These are phyloP conservation scores for Mastomys coucha DNA, from an alignment of 2,113 vertebrate species.

Conservation along the genomic window DNA sequence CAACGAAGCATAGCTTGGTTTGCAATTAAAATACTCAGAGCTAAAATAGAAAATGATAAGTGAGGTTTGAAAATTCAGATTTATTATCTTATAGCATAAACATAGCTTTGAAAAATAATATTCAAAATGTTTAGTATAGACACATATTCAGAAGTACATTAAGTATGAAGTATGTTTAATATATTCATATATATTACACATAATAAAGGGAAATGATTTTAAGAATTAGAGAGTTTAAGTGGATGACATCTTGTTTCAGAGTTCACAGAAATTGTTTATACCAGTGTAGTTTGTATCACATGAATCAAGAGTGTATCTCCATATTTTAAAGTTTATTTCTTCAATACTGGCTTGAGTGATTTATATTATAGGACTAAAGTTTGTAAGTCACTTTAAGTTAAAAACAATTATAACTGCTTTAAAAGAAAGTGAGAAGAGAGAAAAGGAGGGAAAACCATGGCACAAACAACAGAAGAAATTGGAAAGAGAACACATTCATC, in stretches of 20 bases:
- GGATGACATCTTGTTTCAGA: neutral
- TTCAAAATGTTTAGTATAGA: neutral
- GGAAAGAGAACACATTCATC: neutral
- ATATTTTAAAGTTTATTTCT: neutral
- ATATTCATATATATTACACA: no score
- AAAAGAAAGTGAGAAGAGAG: neutral
- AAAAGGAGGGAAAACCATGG: no score
- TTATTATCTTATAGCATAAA: neutral
- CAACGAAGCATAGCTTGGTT: neutral
- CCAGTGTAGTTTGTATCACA: neutral
- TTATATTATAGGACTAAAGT: neutral
- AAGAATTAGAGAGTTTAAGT: neutral
- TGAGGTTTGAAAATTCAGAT: neutral
- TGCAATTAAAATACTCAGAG: neutral
- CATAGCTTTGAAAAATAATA: neutral
- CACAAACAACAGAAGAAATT: neutral
- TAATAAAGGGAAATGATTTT: neutral
- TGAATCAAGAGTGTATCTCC: neutral
- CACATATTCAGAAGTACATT: neutral
- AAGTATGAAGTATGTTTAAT: neutral
- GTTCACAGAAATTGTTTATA: neutral
- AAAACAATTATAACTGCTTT: neutral
- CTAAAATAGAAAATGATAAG: neutral
- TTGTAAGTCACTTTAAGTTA: neutral
- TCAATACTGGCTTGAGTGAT: neutral